Evolutionary conservation across 2,888 invertebrate genomes (phyloP).

Genomic region (Tenthredo notha): DNA sequence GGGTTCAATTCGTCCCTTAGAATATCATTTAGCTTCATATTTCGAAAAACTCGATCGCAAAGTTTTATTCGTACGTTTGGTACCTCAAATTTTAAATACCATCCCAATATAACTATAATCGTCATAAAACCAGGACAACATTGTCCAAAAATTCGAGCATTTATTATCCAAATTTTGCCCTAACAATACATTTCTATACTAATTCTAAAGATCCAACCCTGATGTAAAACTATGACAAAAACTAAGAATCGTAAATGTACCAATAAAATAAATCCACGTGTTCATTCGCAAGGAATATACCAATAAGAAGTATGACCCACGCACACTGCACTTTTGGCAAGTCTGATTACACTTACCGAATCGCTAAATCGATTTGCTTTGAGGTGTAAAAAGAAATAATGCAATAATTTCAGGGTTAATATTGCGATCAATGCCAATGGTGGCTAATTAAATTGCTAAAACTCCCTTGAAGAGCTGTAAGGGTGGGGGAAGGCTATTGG

Average conservation of each 20-base stretch:
- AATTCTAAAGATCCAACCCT: constrained; percentile 1
- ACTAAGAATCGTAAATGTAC: constrained; percentile 1
- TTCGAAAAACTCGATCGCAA: constrained; percentile 3
- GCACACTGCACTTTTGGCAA: background rate
- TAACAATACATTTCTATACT: background rate
- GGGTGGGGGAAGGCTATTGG: background rate
- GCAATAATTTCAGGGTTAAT: background rate
- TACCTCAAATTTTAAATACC: background rate
- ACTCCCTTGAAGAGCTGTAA: background rate
- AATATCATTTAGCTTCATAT: background rate
- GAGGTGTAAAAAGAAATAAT: too few species aligned
- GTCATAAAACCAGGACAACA: constrained; percentile 38
- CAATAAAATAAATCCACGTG: background rate
- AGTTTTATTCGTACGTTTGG: background rate
- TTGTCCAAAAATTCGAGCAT: background rate
- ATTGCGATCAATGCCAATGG: background rate
- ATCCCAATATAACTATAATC: constrained; percentile 31
- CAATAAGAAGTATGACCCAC: background rate
- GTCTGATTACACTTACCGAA: background rate
- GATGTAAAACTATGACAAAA: background rate
- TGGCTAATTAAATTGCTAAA: background rate
- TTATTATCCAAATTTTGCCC: too few species aligned
- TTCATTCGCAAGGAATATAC: background rate
- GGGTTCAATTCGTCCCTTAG: constrained; percentile 18
- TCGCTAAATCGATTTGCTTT: background rate